Percentiles rank a stretch among this genome's conserved stretches.
These are phyloP conservation scores for Hoplostethus atlanticus DNA, from an alignment of 2,797 vertebrate genomes.

Conservation along the genomic window DNA sequence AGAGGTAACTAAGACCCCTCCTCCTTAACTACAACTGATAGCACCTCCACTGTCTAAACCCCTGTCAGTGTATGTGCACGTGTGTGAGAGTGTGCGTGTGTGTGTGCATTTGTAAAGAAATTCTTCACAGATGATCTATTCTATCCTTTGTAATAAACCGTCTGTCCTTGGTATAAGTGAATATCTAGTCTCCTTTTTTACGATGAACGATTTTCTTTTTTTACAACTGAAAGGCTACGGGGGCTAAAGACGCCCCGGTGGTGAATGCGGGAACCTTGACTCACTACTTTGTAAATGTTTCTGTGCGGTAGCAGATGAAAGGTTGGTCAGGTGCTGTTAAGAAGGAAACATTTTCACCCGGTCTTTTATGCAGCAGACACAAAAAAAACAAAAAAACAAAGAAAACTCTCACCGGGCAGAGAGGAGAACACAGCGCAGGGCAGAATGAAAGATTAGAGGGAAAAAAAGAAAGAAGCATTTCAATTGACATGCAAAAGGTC, in stretches of 20 bases:
- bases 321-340: neutral
- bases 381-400: constrained; percentile 4
- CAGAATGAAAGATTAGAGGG: constrained; percentile 32
- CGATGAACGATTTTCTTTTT: no score
- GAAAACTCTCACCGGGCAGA: constrained; percentile 17
- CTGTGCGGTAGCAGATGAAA: constrained; percentile 26
- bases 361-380: constrained; percentile 22
- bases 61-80: constrained; percentile 39
- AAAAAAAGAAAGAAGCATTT: constrained; percentile 39
- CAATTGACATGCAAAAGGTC: constrained; percentile 58
- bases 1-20: constrained; percentile 90
- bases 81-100: constrained; percentile 22
- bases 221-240: constrained; percentile 41
- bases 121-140: constrained; percentile 30
- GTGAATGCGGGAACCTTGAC: constrained; percentile 44
- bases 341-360: constrained; percentile 20
- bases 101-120: constrained; percentile 12
- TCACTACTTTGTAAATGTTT: constrained; percentile 40
- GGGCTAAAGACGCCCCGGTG: constrained; percentile 6
- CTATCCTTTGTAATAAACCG: constrained; percentile 36
- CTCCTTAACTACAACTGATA: constrained; percentile 88
- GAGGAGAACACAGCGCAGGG: constrained; percentile 16
- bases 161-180: constrained; percentile 56
- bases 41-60: constrained; percentile 73
- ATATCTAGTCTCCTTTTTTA: constrained; percentile 52